Evolutionary conservation across 2,113 vertebrate species (phyloP).

Genomic region (Cricetomys ansorgei): DNA sequence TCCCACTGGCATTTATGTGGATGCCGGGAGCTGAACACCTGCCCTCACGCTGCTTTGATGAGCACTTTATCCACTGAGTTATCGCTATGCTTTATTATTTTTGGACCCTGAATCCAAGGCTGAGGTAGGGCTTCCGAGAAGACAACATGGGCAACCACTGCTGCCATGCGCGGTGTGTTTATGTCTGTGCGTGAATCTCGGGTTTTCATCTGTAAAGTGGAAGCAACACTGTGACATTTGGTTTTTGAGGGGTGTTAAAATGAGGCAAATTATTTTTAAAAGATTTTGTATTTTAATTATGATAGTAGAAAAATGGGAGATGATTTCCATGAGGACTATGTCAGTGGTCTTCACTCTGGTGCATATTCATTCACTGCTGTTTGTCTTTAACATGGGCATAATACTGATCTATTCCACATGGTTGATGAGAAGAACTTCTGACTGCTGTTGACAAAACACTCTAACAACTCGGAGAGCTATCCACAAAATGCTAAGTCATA

Average conservation of each 20-base stretch:
- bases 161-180: background rate
- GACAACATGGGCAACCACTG: background rate
- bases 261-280: background rate
- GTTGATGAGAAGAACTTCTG: conserved; percentile 56
- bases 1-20: background rate
- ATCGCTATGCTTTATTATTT: background rate
- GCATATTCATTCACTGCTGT: conserved; percentile 5
- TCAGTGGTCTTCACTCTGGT: background rate
- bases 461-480: conserved; percentile 59
- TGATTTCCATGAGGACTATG: background rate
- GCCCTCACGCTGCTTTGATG: background rate
- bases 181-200: background rate
- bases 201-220: background rate
- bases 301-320: background rate
- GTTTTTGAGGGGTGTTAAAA: background rate
- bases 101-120: background rate
- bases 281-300: conserved; percentile 27
- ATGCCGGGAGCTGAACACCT: no score
- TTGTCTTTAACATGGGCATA: conserved; percentile 50
- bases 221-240: background rate
- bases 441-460: conserved; percentile 70
- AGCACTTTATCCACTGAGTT: no score
- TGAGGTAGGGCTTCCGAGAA: background rate
- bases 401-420: conserved; percentile 49
- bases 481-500: conserved; percentile 67